Percentiles rank a stretch among this genome's conserved stretches.
Evolutionary conservation across 2,888 invertebrate species (phyloP).

Genomic region (Flexamia atlantica): DNA sequence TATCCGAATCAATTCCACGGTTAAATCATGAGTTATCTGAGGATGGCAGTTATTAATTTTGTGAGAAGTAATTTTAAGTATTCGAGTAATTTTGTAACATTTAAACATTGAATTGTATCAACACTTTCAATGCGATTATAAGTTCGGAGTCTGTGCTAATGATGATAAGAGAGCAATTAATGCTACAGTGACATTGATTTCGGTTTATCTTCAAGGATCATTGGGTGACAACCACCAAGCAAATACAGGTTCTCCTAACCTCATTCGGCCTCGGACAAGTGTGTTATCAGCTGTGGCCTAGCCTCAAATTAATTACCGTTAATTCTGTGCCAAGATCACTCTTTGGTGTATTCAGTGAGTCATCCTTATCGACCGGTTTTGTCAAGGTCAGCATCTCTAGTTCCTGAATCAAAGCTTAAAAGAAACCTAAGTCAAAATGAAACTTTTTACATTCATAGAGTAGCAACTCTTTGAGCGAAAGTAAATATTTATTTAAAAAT

Average conservation of each 20-base stretch:
- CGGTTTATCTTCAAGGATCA: conserved; percentile 13
- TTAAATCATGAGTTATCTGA: too few relatives aligned
- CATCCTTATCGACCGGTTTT: conserved; percentile 32
- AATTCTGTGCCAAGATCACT: conserved; percentile 27
- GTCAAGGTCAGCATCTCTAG: not conserved
- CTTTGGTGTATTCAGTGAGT: not conserved
- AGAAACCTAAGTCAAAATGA: too few relatives aligned
- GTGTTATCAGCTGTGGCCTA: conserved; percentile 1
- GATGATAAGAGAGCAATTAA: not conserved
- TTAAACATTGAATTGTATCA: too few relatives aligned
- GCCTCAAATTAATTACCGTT: not conserved
- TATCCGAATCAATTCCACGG: too few relatives aligned
- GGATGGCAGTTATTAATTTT: too few relatives aligned
- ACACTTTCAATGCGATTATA: too few relatives aligned
- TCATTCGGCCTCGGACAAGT: not conserved
- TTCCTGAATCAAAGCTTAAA: too few relatives aligned
- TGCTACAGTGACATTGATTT: not conserved
- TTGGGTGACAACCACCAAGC: not conserved
- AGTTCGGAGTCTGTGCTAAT: not conserved
- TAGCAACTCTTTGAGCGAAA: too few relatives aligned
- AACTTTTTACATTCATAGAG: too few relatives aligned
- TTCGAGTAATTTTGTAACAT: too few relatives aligned
- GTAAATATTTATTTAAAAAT: too few relatives aligned
- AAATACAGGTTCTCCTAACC: not conserved
- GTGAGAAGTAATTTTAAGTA: too few relatives aligned